Percentiles rank a stretch among this genome's conserved stretches.
Conservation (phyloP, 2,113 vertebrate species). For the Oxyura jamaicensis region DNA sequence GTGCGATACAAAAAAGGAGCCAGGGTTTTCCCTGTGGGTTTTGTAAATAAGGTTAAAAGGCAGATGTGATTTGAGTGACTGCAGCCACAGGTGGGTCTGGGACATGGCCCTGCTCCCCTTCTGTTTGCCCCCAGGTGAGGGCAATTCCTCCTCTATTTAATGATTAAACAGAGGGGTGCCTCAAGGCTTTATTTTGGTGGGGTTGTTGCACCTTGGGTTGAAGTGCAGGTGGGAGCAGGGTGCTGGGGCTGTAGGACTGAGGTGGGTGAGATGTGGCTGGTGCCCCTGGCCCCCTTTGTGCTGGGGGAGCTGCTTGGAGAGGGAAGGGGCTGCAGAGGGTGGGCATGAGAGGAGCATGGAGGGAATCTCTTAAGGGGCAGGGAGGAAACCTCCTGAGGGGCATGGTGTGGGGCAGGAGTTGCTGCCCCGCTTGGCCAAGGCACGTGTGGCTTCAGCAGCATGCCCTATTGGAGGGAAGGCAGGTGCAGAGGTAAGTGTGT, state of each 20-base stretch:
- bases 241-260: accelerated
- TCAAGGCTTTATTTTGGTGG: accelerated
- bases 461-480: background rate
- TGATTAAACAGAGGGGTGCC: accelerated
- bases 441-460: background rate
- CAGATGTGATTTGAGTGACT: background rate
- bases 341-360: too few relatives aligned
- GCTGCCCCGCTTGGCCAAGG: background rate
- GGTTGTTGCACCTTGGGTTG: background rate
- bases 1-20: too few relatives aligned
- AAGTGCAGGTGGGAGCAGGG: background rate
- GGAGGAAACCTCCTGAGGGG: too few relatives aligned
- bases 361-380: too few relatives aligned
- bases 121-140: background rate
- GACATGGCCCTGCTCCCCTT: background rate
- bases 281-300: background rate
- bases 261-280: background rate
- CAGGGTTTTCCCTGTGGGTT: background rate
- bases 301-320: background rate
- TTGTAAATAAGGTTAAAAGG: background rate
- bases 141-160: background rate
- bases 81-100: background rate
- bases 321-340: background rate
- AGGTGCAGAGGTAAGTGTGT: background rate
- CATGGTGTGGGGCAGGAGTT: background rate